Conservation (phyloP, 2,113 vertebrate genomes). For the Reinhardtius hippoglossoides region DNA sequence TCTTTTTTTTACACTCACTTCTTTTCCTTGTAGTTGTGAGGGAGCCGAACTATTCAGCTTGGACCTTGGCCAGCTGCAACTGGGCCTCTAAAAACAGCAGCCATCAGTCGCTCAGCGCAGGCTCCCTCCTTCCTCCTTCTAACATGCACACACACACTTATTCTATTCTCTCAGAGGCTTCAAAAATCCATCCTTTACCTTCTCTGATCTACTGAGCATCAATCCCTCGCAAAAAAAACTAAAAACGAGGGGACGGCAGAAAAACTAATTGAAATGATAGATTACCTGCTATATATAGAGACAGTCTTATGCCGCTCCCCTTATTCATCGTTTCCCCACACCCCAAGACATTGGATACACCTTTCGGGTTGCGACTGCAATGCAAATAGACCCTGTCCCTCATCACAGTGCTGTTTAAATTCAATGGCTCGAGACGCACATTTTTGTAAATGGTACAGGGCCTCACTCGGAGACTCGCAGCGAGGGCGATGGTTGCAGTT, state of each 20-base stretch:
- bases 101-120: constrained; percentile 41
- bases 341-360: constrained; percentile 71
- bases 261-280: constrained; percentile 74
- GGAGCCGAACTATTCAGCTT: constrained; percentile 35
- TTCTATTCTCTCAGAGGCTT: constrained; percentile 57
- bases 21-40: constrained; percentile 19
- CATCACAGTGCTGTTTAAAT: constrained; percentile 28
- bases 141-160: constrained; percentile 31
- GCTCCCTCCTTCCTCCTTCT: neutral
- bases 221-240: constrained; percentile 59
- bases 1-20: constrained; percentile 24
- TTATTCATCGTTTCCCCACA: constrained; percentile 68
- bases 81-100: constrained; percentile 61
- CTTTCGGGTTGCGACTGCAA: constrained; percentile 61
- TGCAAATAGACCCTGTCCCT: constrained; percentile 61
- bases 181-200: constrained; percentile 58
- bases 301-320: constrained; percentile 46
- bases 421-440: constrained; percentile 15
- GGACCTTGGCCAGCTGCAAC: constrained; percentile 53
- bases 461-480: neutral
- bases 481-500: neutral
- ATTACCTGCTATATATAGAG: constrained; percentile 79
- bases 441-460: constrained; percentile 12
- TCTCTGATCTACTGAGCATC: constrained; percentile 75
- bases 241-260: constrained; percentile 63